Percentiles rank a stretch among this genome's conserved stretches.
Conservation (phyloP, 2,113 vertebrate genomes). For the Hystrix brachyura region DNA sequence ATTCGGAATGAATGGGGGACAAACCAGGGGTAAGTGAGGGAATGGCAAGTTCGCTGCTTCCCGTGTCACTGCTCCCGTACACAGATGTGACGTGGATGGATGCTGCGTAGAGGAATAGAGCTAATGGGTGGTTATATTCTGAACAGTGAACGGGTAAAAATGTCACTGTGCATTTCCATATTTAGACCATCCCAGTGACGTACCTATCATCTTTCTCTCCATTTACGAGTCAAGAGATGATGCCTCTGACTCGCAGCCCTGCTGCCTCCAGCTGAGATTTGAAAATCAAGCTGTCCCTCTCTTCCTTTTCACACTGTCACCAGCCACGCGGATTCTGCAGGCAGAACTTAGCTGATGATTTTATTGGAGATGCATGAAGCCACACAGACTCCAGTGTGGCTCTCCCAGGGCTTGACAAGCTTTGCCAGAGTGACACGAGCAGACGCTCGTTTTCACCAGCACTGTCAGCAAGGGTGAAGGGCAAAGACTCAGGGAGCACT, state of each 20-base stretch:
- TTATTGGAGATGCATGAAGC: neutral
- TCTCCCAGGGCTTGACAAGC: neutral
- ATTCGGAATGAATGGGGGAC: conserved; percentile 99
- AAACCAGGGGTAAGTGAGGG: conserved; percentile 96
- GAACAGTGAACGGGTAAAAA: neutral
- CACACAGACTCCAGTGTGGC: neutral
- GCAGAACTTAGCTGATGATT: conserved; percentile 45
- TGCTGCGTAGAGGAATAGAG: accelerated
- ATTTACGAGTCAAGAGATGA: conserved; percentile 44
- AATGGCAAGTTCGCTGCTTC: neutral
- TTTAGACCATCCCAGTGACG: conserved; percentile 9
- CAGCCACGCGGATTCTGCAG: conserved; percentile 21
- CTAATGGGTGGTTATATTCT: conserved; percentile 9
- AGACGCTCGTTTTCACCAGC: neutral
- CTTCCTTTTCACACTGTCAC: neutral
- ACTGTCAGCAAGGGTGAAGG: neutral
- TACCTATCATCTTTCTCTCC: conserved; percentile 12
- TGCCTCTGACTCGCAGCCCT: conserved; percentile 46
- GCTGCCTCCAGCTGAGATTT: conserved; percentile 57
- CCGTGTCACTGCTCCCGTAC: neutral
- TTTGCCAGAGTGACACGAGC: neutral
- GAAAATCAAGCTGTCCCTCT: conserved; percentile 59
- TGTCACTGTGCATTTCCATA: conserved; percentile 32
- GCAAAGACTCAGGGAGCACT: neutral
- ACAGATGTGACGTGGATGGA: neutral